Conservation (phyloP, 2,113 vertebrate species). For the Pelusios castaneus region DNA sequence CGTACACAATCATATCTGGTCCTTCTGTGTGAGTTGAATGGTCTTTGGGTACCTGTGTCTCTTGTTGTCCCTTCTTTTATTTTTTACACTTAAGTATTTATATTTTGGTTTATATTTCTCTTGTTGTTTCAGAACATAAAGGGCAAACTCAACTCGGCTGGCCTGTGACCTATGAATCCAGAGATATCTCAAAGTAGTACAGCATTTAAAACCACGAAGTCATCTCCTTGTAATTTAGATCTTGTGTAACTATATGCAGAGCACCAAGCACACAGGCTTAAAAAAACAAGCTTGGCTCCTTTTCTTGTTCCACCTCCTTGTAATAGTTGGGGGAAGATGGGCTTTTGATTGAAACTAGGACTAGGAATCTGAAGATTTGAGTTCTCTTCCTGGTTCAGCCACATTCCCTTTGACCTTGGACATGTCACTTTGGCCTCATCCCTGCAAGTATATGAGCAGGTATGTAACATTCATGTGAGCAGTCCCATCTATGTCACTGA, state of each 20-base stretch:
- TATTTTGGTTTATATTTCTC: neutral
- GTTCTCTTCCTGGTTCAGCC: neutral
- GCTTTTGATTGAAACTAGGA: neutral
- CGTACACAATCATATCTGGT: slow-evolving; percentile 53
- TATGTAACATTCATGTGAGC: neutral
- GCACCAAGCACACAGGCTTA: neutral
- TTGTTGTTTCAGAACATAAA: neutral
- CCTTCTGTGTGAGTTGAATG: neutral
- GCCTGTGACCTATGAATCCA: neutral
- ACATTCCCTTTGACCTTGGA: neutral
- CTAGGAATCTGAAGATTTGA: neutral
- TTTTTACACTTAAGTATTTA: neutral
- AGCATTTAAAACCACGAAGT: neutral
- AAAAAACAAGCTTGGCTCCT: neutral
- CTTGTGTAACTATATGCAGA: neutral
- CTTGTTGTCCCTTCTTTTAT: neutral
- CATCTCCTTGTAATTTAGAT: neutral
- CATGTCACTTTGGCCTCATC: neutral
- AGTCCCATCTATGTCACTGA: neutral
- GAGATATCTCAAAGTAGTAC: neutral
- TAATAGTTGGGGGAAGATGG: neutral
- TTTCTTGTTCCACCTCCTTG: neutral
- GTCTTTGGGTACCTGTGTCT: neutral
- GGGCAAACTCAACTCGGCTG: neutral
- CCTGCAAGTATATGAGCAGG: neutral